Evolutionary conservation across 2,797 vertebrate species (phyloP).

Genomic region (Epinephelus awoara): DNA sequence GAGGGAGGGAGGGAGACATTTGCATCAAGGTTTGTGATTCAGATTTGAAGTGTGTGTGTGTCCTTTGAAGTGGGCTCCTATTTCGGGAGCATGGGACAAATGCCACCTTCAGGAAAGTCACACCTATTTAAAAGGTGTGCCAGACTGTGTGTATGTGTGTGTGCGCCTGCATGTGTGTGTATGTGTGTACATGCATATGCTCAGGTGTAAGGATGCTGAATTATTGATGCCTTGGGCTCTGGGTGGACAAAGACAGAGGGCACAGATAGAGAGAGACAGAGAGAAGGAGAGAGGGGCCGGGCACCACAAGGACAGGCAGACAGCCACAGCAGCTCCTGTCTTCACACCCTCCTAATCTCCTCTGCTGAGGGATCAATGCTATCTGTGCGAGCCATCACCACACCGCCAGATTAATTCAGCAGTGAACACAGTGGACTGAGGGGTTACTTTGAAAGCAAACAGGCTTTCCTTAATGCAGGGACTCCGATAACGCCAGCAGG

Average conservation of each 20-base stretch:
- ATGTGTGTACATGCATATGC: constrained; percentile 47
- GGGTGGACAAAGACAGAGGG: constrained; percentile 52
- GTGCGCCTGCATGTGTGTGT: constrained; percentile 35
- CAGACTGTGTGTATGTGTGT: constrained; percentile 36
- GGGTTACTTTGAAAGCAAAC: constrained; percentile 71
- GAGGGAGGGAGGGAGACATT: constrained; percentile 33
- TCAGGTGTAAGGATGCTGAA: constrained; percentile 73
- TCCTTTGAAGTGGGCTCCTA: constrained; percentile 60
- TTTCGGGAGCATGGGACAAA: constrained; percentile 74
- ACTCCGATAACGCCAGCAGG: constrained; percentile 55
- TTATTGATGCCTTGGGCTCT: constrained; percentile 80
- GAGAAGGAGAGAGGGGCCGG: constrained; percentile 10
- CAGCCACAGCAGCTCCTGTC: constrained; percentile 63
- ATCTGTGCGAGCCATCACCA: constrained; percentile 77
- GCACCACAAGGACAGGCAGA: constrained; percentile 71
- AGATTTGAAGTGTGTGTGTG: constrained; percentile 42
- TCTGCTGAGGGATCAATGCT: constrained; percentile 78
- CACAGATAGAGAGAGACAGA: constrained; percentile 36
- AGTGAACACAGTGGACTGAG: constrained; percentile 59
- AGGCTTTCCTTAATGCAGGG: constrained; percentile 61
- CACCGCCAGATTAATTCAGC: constrained; percentile 75
- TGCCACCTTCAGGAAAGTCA: constrained; percentile 79
- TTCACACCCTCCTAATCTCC: constrained; percentile 74
- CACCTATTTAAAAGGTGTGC: constrained; percentile 61
- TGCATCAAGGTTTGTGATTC: constrained; percentile 68